phyloP scores from a whole-genome alignment of 2,113 vertebrate genomes.

The Phaethornis superciliosus region DNA sequence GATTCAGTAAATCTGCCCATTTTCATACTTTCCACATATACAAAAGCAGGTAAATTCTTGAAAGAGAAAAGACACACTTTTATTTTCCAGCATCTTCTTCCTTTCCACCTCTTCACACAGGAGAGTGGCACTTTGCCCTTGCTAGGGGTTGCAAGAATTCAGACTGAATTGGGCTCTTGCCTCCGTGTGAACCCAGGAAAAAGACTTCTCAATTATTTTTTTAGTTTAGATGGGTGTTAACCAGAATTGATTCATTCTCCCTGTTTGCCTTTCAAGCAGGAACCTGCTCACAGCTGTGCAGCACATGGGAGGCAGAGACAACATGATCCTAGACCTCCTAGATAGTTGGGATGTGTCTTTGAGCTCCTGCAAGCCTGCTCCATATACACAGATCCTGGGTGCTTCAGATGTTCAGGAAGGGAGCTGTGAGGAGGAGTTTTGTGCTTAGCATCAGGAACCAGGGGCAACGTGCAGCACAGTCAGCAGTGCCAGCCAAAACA shows the following conservation, averaged over 20 bases:
- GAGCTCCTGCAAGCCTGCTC: not conserved
- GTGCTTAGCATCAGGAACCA: not conserved
- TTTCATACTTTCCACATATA: not conserved
- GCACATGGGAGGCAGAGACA: not conserved
- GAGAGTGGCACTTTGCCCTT: not conserved
- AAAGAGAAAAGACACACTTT: not conserved
- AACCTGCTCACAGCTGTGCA: not conserved
- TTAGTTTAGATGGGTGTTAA: not conserved
- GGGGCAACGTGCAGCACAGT: not conserved
- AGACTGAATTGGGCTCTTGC: not conserved
- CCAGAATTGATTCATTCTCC: not conserved
- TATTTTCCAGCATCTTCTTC: not conserved
- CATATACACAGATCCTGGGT: not conserved
- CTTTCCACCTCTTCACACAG: not conserved
- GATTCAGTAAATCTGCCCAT: not conserved
- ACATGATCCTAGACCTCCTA: not conserved
- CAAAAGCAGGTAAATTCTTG: not conserved
- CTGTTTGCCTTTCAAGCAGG: not conserved
- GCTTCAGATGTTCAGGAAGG: not conserved
- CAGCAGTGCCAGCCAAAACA: not conserved
- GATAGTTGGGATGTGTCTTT: not conserved
- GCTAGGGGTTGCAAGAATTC: not conserved
- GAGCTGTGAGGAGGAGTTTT: not conserved
- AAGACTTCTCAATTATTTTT: not conserved
- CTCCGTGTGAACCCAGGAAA: not conserved